Evolutionary conservation across 2,797 vertebrate genomes (phyloP).

Genomic region (Melopsittacus undulatus): DNA sequence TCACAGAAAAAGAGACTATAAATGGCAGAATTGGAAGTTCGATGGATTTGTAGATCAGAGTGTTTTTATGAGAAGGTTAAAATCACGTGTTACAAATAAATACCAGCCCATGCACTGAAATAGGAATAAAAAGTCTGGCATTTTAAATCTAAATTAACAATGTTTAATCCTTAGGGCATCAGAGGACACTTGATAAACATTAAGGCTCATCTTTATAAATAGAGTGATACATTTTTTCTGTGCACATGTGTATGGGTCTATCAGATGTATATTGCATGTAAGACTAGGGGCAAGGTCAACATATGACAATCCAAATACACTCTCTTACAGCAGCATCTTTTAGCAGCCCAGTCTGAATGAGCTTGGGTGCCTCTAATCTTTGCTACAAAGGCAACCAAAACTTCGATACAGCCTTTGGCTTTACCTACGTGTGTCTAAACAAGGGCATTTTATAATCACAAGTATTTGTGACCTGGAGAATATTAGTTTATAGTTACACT

Average conservation of each 20-base stretch:
- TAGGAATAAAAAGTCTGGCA: neutral
- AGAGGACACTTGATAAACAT: neutral
- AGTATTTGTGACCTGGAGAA: neutral
- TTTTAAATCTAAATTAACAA: neutral
- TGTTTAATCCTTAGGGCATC: neutral
- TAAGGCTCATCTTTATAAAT: neutral
- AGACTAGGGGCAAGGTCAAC: neutral
- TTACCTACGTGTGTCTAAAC: neutral
- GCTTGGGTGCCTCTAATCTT: neutral
- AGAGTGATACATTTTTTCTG: neutral
- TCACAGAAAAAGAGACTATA: neutral
- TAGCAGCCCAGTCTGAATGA: neutral
- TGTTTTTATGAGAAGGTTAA: neutral
- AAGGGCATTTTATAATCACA: neutral
- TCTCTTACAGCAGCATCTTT: neutral
- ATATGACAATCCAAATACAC: neutral
- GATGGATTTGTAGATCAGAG: neutral
- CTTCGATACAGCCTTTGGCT: neutral
- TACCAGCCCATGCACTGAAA: neutral
- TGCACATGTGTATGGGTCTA: neutral
- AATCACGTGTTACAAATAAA: neutral
- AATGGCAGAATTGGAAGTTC: neutral
- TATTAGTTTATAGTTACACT: neutral
- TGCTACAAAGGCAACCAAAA: neutral
- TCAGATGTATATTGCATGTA: neutral